Conservation (phyloP, 1,140 invertebrate species). For the Drosophila guanche region DNA sequence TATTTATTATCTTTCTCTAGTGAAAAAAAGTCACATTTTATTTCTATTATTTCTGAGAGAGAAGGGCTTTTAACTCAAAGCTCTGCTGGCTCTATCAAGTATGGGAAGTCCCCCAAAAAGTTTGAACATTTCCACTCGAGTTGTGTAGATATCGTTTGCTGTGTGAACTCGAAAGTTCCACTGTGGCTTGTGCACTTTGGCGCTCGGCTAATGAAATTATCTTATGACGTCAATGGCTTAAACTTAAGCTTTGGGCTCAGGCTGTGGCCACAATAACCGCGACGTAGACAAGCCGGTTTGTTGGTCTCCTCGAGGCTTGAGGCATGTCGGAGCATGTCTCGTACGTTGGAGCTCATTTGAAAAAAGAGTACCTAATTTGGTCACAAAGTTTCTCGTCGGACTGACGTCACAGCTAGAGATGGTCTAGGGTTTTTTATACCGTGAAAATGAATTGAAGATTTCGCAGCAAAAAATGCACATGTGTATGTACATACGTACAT, state of each 20-base stretch:
- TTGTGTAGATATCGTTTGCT: neutral
- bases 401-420: constrained; percentile 58
- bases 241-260: constrained; percentile 32
- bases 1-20: too few species aligned
- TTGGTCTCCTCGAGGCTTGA: neutral
- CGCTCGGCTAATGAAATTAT: constrained; percentile 57
- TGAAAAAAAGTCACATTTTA: neutral
- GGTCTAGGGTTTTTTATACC: too few species aligned
- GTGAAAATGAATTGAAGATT: too few species aligned
- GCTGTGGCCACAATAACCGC: constrained; percentile 14
- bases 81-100: constrained; percentile 20
- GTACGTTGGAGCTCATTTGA: constrained; percentile 28
- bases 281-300: constrained; percentile 60
- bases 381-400: constrained; percentile 26
- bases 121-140: neutral
- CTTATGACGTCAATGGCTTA: constrained; percentile 63
- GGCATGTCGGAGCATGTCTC: constrained; percentile 18
- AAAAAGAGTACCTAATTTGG: constrained; percentile 61
- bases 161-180: constrained; percentile 13
- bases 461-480: too few species aligned
- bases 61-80: neutral
- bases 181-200: constrained; percentile 44
- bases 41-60: neutral
- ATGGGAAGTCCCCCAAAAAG: constrained; percentile 20
- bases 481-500: too few species aligned